Conservation (phyloP, 2,888 invertebrate genomes). For the Entomobrya multifasciata region DNA sequence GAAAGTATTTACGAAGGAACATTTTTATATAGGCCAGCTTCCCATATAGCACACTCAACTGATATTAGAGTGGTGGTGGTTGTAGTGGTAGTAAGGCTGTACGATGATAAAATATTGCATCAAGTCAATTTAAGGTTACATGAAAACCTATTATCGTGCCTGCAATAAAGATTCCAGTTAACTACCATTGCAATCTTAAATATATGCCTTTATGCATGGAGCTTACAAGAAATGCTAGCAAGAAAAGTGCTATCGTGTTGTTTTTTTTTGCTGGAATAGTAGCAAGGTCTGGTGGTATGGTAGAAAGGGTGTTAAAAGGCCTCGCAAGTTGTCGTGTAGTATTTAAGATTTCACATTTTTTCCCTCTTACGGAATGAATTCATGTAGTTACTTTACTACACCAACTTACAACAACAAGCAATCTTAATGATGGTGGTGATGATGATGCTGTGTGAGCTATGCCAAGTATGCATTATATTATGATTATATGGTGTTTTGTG, state of each 20-base stretch:
- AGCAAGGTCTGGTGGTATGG: background rate
- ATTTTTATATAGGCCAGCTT: background rate
- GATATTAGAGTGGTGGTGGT: too few species aligned
- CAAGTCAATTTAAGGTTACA: constrained; percentile 62
- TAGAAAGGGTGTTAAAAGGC: constrained; percentile 46
- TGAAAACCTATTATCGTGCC: constrained; percentile 56
- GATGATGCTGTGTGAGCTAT: background rate
- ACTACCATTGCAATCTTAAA: constrained; percentile 24
- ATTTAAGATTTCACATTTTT: constrained; percentile 39
- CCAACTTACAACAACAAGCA: background rate
- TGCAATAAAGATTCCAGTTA: constrained; percentile 57
- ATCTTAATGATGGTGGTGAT: background rate
- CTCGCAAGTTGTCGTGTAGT: constrained; percentile 32
- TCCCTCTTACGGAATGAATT: background rate
- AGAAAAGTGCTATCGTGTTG: background rate
- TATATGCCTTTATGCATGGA: background rate
- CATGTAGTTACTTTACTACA: constrained; percentile 16
- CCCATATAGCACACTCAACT: constrained; percentile 3
- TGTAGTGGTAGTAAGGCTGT: background rate
- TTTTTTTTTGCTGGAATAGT: background rate
- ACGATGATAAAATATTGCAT: constrained; percentile 56
- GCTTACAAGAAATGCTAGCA: background rate
- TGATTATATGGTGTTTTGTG: too few species aligned
- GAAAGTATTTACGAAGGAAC: background rate
- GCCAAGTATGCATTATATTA: constrained; percentile 28